Percentiles rank a stretch among this genome's conserved stretches.
phyloP scores from a whole-genome alignment of 2,797 vertebrate species.

The Sebastes dallii region DNA sequence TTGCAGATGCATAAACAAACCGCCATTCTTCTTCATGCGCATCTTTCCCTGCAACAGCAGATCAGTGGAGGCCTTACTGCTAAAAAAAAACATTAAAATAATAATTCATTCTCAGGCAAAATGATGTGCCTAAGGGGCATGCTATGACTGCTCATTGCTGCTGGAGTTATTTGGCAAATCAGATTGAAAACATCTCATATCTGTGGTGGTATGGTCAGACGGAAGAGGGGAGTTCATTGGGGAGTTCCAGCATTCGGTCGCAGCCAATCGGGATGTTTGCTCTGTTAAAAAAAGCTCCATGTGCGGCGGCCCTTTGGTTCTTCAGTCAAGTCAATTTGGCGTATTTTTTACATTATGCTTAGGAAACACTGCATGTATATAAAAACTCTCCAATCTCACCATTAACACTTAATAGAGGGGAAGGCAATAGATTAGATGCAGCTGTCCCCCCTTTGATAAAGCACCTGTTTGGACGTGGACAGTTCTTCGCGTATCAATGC shows the following conservation, averaged over 20 bases:
- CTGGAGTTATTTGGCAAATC: constrained; percentile 66
- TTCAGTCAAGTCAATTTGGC: constrained; percentile 50
- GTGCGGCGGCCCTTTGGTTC: constrained; percentile 41
- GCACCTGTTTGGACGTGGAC: constrained; percentile 52
- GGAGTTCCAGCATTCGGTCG: constrained; percentile 11
- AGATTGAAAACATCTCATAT: constrained; percentile 4
- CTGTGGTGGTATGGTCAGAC: constrained; percentile 16
- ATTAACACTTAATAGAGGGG: constrained; percentile 1
- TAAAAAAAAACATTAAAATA: constrained; percentile 10
- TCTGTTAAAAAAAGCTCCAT: constrained; percentile 19
- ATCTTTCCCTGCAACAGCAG: constrained; percentile 3
- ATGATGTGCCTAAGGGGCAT: constrained; percentile 6
- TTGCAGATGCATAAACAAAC: constrained; percentile 23
- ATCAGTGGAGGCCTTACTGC: neutral
- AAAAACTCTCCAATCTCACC: constrained; percentile 23
- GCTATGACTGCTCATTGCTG: constrained; percentile 27
- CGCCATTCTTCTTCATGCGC: constrained; percentile 41
- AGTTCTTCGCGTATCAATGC: constrained; percentile 17
- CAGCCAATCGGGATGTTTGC: constrained; percentile 3
- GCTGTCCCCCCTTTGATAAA: constrained; percentile 37
- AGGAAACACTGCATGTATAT: constrained; percentile 43
- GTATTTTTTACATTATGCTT: constrained; percentile 18
- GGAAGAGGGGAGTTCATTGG: neutral
- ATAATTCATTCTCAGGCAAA: constrained; percentile 15
- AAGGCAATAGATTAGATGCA: neutral